Conservation (phyloP, 2,888 invertebrate species). For the Siphonodentalium dalli region DNA sequence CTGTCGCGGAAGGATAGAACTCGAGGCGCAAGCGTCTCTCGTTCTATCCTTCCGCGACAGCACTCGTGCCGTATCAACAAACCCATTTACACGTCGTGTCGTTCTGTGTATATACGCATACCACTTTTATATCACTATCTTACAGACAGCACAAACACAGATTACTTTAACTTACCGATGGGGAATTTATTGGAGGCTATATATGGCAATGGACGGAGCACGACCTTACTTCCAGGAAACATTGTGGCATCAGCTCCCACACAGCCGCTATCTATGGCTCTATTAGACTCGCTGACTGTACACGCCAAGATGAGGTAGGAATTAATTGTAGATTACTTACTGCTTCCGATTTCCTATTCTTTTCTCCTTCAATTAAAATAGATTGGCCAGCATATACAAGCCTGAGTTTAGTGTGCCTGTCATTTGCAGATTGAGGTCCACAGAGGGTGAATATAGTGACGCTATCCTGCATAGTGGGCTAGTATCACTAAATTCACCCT, state of each 20-base stretch:
- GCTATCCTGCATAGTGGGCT: too few species aligned
- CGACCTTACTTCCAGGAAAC: slow-evolving; percentile 63
- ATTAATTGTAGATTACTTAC: neutral
- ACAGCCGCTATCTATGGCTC: slow-evolving; percentile 88
- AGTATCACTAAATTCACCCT: too few species aligned
- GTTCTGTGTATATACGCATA: neutral
- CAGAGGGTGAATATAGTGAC: too few species aligned
- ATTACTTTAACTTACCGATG: slow-evolving; percentile 91
- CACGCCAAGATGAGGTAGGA: slow-evolving; percentile 90
- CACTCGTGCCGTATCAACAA: too few species aligned
- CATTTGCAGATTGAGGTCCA: too few species aligned
- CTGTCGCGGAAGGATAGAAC: too few species aligned
- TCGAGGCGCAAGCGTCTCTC: too few species aligned
- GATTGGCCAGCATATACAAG: too few species aligned
- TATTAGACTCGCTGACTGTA: slow-evolving; percentile 90
- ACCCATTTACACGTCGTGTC: too few species aligned
- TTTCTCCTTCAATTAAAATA: too few species aligned
- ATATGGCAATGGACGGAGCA: slow-evolving; percentile 66
- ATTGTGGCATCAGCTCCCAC: slow-evolving; percentile 74
- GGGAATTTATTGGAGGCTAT: slow-evolving; percentile 87
- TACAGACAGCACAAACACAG: slow-evolving; percentile 78
- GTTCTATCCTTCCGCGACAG: too few species aligned
- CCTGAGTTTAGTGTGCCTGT: too few species aligned
- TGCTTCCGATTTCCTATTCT: neutral
- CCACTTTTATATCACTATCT: slow-evolving; percentile 7